A percentile compares a stretch with the other conserved stretches of the same genome.
phyloP scores from a whole-genome alignment of 1,140 invertebrate genomes.

The Bombus difficillimus region DNA sequence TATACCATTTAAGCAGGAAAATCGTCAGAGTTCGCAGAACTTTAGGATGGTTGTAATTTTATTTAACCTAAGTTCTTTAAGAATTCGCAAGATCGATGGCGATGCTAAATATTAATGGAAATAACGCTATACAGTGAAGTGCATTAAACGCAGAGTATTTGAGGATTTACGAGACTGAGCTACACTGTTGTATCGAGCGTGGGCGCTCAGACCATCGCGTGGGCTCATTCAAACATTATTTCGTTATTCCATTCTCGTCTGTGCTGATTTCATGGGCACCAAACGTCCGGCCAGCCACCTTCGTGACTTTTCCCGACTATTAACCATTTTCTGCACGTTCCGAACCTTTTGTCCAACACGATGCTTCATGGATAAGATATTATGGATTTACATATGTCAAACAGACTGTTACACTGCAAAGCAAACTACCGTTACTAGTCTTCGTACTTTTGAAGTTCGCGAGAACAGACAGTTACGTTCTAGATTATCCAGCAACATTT shows the following conservation, averaged over 20 bases:
- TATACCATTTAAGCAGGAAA: background rate
- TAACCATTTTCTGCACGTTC: slow-evolving; percentile 44
- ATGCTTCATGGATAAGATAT: slow-evolving; percentile 38
- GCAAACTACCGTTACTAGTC: slow-evolving; percentile 27
- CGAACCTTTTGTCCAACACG: slow-evolving; percentile 30
- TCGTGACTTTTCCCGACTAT: slow-evolving; percentile 28
- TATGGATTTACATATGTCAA: slow-evolving; percentile 36
- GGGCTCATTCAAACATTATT: slow-evolving; percentile 70
- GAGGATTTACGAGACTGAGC: slow-evolving; percentile 5
- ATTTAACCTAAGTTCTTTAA: background rate
- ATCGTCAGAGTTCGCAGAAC: background rate
- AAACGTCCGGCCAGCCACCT: slow-evolving; percentile 16
- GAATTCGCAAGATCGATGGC: background rate
- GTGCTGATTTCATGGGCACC: slow-evolving; percentile 40
- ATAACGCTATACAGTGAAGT: background rate
- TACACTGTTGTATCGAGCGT: slow-evolving; percentile 39
- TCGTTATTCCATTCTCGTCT: slow-evolving; percentile 60
- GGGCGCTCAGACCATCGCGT: slow-evolving; percentile 60
- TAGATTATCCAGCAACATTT: background rate
- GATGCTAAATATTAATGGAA: too few species aligned
- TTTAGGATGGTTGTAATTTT: background rate
- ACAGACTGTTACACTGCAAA: slow-evolving; percentile 24
- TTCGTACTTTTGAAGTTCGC: background rate
- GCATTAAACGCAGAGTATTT: background rate
- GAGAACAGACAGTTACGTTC: background rate